Percentiles rank a stretch among this genome's conserved stretches.
Conservation (phyloP, 2,797 vertebrate species). For the Loris lydekkerianus region DNA sequence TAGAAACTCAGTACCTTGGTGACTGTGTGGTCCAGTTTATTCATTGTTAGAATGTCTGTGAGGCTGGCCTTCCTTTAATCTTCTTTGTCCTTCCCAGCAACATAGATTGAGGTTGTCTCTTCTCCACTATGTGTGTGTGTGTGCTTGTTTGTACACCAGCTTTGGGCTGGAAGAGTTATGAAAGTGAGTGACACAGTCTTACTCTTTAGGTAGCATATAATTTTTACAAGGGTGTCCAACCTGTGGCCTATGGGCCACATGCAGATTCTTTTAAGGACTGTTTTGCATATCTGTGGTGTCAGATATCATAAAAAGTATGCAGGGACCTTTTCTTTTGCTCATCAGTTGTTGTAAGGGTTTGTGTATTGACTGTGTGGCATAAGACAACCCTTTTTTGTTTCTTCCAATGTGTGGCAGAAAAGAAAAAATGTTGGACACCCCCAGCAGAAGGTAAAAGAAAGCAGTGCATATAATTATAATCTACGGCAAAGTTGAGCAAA, state of each 20-base stretch:
- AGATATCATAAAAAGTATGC: too few species aligned
- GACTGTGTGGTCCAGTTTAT: not conserved
- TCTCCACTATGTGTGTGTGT: not conserved
- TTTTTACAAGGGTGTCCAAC: not conserved
- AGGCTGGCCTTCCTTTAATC: not conserved
- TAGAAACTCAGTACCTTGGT: constrained; percentile 64
- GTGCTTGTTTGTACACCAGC: not conserved
- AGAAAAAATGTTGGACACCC: too few species aligned
- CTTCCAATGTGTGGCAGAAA: too few species aligned
- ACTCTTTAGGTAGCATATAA: not conserved
- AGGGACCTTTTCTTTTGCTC: too few species aligned
- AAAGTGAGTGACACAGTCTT: not conserved
- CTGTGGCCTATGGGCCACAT: too few species aligned
- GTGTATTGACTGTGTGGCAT: too few species aligned
- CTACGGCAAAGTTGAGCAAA: not conserved
- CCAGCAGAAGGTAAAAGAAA: not conserved
- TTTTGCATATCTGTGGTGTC: too few species aligned
- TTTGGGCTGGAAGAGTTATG: not conserved
- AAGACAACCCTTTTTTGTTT: too few species aligned
- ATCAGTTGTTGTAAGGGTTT: too few species aligned
- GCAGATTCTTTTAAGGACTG: too few species aligned
- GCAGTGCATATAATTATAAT: not conserved
- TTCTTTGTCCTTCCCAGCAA: not conserved
- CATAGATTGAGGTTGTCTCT: not conserved
- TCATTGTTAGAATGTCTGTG: not conserved